Evolutionary conservation across 2,797 vertebrate genomes (phyloP).

Genomic region (Megaceryle alcyon): DNA sequence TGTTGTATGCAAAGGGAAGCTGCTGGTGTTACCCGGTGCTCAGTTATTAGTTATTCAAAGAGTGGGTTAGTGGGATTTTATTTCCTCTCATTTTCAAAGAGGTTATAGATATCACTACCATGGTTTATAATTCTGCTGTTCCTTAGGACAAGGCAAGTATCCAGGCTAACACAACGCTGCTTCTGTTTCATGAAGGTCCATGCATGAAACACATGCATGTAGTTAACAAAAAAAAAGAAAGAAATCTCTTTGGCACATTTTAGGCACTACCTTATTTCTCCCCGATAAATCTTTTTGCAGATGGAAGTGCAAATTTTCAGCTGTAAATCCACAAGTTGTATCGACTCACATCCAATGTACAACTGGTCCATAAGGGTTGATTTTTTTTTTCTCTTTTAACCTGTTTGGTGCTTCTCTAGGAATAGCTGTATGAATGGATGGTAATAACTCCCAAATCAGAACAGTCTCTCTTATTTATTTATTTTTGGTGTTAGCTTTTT

Average conservation of each 20-base stretch:
- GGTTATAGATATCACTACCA: neutral
- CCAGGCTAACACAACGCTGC: neutral
- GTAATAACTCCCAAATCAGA: neutral
- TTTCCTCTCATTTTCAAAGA: neutral
- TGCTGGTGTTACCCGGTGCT: neutral
- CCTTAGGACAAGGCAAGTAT: neutral
- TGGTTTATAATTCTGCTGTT: neutral
- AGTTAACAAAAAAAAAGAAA: neutral
- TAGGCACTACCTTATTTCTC: neutral
- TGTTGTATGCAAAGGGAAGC: neutral
- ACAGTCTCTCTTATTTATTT: neutral
- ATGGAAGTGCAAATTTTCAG: conserved; percentile 7
- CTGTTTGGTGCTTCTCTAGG: neutral
- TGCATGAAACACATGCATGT: conserved; percentile 2
- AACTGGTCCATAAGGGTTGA: neutral
- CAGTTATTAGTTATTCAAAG: neutral
- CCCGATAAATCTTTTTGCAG: neutral
- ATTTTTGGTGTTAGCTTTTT: neutral
- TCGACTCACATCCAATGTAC: neutral
- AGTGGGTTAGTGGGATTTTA: neutral
- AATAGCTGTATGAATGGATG: neutral
- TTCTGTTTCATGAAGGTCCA: neutral
- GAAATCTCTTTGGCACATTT: conserved; percentile 17
- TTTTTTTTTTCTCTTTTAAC: neutral
- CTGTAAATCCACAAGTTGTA: neutral